These are phyloP conservation scores for Lochmaea crataegi DNA, from an alignment of 2,888 invertebrate species.

Conservation along the genomic window DNA sequence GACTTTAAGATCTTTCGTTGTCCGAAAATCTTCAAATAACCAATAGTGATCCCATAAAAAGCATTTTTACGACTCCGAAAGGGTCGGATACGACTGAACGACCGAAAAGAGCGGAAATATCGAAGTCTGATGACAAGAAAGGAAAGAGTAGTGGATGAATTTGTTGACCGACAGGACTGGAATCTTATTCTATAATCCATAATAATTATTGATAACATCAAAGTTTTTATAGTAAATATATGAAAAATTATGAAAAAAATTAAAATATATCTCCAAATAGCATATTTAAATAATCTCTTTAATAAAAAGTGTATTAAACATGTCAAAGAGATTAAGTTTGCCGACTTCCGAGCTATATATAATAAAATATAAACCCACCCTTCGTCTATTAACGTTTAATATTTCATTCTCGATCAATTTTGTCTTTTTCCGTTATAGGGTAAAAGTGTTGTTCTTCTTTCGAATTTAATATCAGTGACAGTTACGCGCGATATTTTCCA, in stretches of 20 bases:
- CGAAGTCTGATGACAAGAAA: constrained; percentile 44
- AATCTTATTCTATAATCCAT: constrained; percentile 15
- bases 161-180: constrained; percentile 33
- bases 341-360: not conserved
- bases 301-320: not conserved
- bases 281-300: not conserved
- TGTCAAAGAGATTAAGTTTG: constrained; percentile 7
- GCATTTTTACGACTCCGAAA: constrained; percentile 48
- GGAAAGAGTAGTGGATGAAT: constrained; percentile 34
- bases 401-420: constrained; percentile 26
- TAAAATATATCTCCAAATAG: not conserved
- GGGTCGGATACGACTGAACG: constrained; percentile 31
- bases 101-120: constrained; percentile 52
- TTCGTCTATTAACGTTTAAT: constrained; percentile 38
- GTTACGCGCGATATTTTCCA: constrained; percentile 39
- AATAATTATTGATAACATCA: no score
- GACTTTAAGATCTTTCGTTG: constrained; percentile 33
- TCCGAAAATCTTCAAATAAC: constrained; percentile 48
- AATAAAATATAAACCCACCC: constrained; percentile 36
- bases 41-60: constrained; percentile 54
- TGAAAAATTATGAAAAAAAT: not conserved
- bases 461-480: constrained; percentile 39
- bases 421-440: constrained; percentile 22
- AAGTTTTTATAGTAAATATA: no score
- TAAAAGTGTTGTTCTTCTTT: constrained; percentile 29